A percentile compares a stretch with the other conserved stretches of the same genome.
Evolutionary conservation across 30 jellyfish, hydroid and myxozoan genomes (phyloP).

Genomic region (Nemopilema nomurai): DNA sequence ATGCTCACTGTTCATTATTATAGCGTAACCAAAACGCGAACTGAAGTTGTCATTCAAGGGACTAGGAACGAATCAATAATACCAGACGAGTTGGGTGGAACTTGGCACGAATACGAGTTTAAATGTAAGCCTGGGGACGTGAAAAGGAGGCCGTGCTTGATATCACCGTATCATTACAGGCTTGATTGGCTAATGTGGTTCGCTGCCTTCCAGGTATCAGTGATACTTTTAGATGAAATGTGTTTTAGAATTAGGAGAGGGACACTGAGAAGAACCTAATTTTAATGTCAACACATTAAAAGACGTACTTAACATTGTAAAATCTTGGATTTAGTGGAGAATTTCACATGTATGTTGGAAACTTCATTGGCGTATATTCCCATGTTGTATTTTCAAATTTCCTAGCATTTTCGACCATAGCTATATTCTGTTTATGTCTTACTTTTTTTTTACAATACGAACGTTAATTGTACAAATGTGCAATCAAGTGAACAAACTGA

Average conservation of each 20-base stretch:
- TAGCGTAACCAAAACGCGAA: constrained; percentile 68
- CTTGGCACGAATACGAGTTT: constrained; percentile 80
- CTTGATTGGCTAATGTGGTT: constrained; percentile 87
- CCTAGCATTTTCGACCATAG: too few species aligned
- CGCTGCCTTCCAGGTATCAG: constrained; percentile 73
- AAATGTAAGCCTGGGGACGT: constrained; percentile 77
- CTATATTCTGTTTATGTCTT: too few species aligned
- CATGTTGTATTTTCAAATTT: too few species aligned
- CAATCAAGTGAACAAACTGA: too few species aligned
- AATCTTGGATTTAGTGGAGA: too few species aligned
- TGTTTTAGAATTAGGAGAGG: too few species aligned
- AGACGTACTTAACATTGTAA: too few species aligned
- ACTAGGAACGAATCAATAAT: constrained; percentile 60
- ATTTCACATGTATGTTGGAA: too few species aligned
- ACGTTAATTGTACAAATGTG: too few species aligned
- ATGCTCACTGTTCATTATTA: too few species aligned
- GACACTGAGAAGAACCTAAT: background rate
- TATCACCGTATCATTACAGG: constrained; percentile 77
- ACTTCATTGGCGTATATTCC: too few species aligned
- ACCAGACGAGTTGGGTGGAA: constrained; percentile 68
- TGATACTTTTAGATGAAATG: background rate
- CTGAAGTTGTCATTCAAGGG: constrained; percentile 78
- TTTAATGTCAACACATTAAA: background rate
- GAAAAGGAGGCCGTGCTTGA: constrained; percentile 70
- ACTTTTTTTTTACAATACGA: too few species aligned